Base-by-base conservation (phyloP, 2,888 invertebrate genomes). In the Dendrolimus houi region DNA sequence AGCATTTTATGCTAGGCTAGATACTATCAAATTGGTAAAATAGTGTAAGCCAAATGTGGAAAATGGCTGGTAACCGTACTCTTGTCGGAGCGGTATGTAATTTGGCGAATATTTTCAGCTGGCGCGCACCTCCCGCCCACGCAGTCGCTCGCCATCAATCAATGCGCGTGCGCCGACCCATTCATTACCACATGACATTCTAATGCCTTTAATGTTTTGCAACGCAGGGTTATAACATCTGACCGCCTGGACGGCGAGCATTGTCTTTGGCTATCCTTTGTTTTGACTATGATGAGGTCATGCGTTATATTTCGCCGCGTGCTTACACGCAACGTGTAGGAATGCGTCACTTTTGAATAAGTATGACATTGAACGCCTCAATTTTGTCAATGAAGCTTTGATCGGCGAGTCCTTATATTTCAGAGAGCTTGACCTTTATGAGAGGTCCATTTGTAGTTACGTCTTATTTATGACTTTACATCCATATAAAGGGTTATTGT, bases 131-230 rank as follows among this genome's bases (percentile, higher is more conserved):
- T 59, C 71, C 79, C 79, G 79, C 85, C 82, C 77, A 83, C 84
- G 75, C 80, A 70, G 63, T 59, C 58, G 62, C 61, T 58, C 65
- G 69, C 78, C 75, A 88, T 87, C 87, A 86, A 87, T 88, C 89
- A 86, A 70, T 63, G 69, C 71, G 71, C 71, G 75, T 79, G 69
- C 67, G 65, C 60, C 64, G 62, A 63, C 67, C 68, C 74, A 77
- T 81, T 77, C 75, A 78, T 83, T 83, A 79, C 76, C 79, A 73
- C 77, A 77, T 81, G 87, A 85, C 87, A 78, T 79, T 83, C 81
- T 87, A 86, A 87, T 87, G 81, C 77, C 72, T 72, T 70, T 70
- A 70, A 73, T 79, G 76, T 83, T 80, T 83, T 80, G 82, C 72
- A 81, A 74, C 70, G 47, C 47, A 69, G 75, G 72, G 75, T 71